phyloP scores from a whole-genome alignment of 2,888 invertebrate species.

The Chydorus sphaericus region DNA sequence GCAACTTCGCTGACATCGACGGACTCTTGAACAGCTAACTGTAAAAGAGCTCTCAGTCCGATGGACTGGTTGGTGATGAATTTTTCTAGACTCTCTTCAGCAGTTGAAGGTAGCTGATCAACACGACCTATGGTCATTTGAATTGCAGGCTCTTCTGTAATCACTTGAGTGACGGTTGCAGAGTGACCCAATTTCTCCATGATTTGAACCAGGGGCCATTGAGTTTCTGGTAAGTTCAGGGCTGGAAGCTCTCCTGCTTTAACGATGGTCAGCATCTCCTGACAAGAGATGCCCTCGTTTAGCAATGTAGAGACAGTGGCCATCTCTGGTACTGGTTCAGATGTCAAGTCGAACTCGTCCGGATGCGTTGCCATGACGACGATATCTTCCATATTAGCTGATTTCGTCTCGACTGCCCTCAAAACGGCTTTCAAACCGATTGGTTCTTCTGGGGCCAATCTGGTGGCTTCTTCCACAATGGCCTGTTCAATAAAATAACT shows the following conservation, averaged over 20 bases:
- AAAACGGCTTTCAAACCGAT: slow-evolving; percentile 60
- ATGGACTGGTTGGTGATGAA: neutral
- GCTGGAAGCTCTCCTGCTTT: slow-evolving; percentile 65
- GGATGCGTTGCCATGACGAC: slow-evolving; percentile 35
- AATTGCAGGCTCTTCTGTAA: slow-evolving; percentile 8
- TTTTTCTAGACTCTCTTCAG: neutral
- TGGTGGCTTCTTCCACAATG: slow-evolving; percentile 5
- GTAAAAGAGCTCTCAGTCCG: slow-evolving; percentile 14
- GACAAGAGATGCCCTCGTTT: slow-evolving; percentile 55
- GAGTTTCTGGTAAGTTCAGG: slow-evolving; percentile 61
- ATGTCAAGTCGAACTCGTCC: slow-evolving; percentile 2
- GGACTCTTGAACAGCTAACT: slow-evolving; percentile 15
- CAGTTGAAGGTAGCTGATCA: neutral
- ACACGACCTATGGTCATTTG: slow-evolving; percentile 39
- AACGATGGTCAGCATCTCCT: slow-evolving; percentile 61
- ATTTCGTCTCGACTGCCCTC: slow-evolving; percentile 65
- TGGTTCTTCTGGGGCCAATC: slow-evolving; percentile 57
- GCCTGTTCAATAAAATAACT: neutral
- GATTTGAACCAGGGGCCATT: slow-evolving; percentile 66
- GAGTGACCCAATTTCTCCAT: slow-evolving; percentile 73
- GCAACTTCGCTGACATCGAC: slow-evolving; percentile 45
- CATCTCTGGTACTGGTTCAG: slow-evolving; percentile 11
- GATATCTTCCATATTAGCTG: slow-evolving; percentile 68
- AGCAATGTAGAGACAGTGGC: slow-evolving; percentile 36
- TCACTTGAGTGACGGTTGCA: slow-evolving; percentile 40